Evolutionary conservation across 2,113 vertebrate genomes (phyloP).

Genomic region (Mellivora capensis): DNA sequence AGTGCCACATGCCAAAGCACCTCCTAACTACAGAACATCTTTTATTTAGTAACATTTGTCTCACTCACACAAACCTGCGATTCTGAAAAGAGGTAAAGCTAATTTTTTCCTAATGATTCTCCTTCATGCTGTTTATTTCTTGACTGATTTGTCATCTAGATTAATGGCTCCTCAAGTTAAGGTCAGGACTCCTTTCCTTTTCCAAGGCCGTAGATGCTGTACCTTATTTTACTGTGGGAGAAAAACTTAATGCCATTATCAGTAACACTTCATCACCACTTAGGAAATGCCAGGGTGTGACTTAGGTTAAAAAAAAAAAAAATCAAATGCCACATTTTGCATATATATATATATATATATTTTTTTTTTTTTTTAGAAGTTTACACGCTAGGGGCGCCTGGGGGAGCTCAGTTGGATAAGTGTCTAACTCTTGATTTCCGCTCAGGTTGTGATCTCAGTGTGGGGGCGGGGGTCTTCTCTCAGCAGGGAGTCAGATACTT

Average conservation of each 20-base stretch:
- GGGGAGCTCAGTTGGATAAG: no score
- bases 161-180: background rate
- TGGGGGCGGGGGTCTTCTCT: no score
- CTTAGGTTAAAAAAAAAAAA: no score
- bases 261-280: background rate
- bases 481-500: no score
- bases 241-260: background rate
- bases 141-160: constrained; percentile 1
- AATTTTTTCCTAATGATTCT: background rate
- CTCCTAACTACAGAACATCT: background rate
- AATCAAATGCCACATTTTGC: background rate
- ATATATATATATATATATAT: no score
- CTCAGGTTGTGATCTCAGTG: no score
- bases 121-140: background rate
- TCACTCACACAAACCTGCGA: background rate
- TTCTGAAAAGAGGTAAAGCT: background rate
- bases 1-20: constrained; percentile 20
- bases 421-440: no score
- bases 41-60: constrained; percentile 14
- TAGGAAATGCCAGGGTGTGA: background rate
- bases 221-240: background rate
- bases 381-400: background rate
- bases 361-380: background rate
- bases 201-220: background rate
- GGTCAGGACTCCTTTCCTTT: constrained; percentile 26